Conservation (phyloP, 2,888 invertebrate genomes). For the Hanleya hanleyi region DNA sequence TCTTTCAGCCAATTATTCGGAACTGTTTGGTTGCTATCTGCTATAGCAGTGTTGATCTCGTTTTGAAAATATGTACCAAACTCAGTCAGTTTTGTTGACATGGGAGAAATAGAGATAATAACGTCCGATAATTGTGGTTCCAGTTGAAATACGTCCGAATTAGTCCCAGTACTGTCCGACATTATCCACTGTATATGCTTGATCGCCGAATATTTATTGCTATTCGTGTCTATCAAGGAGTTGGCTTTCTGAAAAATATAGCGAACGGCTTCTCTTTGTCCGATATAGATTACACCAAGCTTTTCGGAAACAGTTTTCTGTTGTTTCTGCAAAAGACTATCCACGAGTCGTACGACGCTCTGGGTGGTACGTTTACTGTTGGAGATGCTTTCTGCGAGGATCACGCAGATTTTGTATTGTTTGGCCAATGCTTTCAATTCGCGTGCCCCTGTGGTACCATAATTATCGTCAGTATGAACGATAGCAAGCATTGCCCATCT, state of each 20-base stretch:
- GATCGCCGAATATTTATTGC: not conserved
- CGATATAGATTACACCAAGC: slow-evolving; percentile 55
- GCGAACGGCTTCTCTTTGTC: slow-evolving; percentile 35
- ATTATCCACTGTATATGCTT: slow-evolving; percentile 49
- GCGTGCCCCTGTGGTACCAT: slow-evolving; percentile 40
- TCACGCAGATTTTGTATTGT: slow-evolving; percentile 53
- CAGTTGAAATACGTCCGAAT: slow-evolving; percentile 15
- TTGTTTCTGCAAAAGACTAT: not conserved
- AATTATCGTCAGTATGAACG: slow-evolving; percentile 51
- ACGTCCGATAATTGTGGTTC: not conserved
- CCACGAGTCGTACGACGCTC: not conserved
- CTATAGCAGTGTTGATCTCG: not conserved
- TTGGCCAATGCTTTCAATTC: slow-evolving; percentile 41
- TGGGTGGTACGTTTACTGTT: not conserved
- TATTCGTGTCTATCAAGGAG: not conserved
- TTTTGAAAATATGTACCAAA: not conserved
- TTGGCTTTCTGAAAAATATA: slow-evolving; percentile 12
- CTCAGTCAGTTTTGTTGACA: not conserved
- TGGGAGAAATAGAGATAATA: not conserved
- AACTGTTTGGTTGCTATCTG: not conserved
- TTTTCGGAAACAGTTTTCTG: slow-evolving; percentile 28
- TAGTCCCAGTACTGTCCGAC: slow-evolving; percentile 48
- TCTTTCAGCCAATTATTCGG: not conserved
- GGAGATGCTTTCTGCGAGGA: slow-evolving; percentile 19
- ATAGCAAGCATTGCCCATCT: slow-evolving; percentile 54